phyloP scores from a whole-genome alignment of 53 echinoderm and acorn worm species.

The Zoroaster sp. region DNA sequence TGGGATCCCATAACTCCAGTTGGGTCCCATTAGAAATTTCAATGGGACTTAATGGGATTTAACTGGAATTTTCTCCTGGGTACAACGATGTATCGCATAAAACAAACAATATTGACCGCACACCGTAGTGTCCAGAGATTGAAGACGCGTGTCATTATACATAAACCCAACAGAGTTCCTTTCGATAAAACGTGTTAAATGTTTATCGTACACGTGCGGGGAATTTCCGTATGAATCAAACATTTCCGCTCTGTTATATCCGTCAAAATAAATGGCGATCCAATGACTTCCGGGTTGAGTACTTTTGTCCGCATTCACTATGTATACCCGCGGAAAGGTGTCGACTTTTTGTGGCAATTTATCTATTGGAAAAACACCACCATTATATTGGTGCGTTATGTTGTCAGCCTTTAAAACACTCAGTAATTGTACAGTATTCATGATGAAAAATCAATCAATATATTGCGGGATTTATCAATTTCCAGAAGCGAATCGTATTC shows the following conservation, averaged over 20 bases:
- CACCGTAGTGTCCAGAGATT: neutral
- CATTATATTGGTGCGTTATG: neutral
- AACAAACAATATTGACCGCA: no score
- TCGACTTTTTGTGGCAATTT: neutral
- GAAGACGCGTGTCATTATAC: neutral
- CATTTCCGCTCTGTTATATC: neutral
- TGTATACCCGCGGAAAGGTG: neutral
- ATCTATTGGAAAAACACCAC: neutral
- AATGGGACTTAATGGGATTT: no score
- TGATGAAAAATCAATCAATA: no score
- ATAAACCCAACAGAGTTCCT: neutral
- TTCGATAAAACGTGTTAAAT: neutral
- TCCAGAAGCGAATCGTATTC: no score
- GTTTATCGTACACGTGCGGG: neutral
- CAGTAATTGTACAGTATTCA: neutral
- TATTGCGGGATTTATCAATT: no score
- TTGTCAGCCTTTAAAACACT: neutral
- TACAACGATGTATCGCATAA: no score
- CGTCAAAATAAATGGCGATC: neutral
- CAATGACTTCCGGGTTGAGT: neutral
- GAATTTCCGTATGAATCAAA: neutral
- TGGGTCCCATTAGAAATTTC: no score
- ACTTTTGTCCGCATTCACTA: neutral
- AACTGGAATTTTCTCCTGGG: no score
- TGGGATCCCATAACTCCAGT: no score